A percentile compares a stretch with the other conserved stretches of the same genome.
These are phyloP conservation scores for Drosophila borealis DNA, from an alignment of 2,888 invertebrate genomes.

Conservation along the genomic window DNA sequence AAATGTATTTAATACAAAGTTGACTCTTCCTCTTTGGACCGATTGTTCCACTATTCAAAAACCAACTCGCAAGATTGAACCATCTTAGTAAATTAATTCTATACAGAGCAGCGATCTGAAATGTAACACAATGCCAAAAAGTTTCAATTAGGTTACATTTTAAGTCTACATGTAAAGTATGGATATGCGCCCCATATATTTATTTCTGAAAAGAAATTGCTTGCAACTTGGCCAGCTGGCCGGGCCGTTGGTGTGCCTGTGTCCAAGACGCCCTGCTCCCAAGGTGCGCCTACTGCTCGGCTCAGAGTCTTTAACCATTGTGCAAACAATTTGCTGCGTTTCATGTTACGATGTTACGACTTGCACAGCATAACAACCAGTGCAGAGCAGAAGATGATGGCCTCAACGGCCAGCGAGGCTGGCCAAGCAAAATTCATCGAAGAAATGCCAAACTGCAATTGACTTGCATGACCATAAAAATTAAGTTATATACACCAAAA, in stretches of 20 bases:
- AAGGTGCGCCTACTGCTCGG: conserved; percentile 30
- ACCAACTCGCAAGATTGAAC: too few species aligned
- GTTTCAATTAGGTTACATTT: conserved; percentile 33
- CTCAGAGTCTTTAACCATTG: conserved; percentile 63
- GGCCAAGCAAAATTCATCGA: conserved; percentile 64
- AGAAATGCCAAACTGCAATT: conserved; percentile 81
- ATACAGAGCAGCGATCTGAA: not conserved
- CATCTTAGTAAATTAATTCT: too few species aligned
- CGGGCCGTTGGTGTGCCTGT: conserved; percentile 5
- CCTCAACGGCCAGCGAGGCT: conserved; percentile 34
- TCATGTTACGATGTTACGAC: conserved; percentile 74
- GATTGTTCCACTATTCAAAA: too few species aligned
- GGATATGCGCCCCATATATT: conserved; percentile 38
- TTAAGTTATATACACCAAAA: conserved; percentile 80
- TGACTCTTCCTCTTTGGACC: too few species aligned
- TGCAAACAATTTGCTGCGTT: conserved; percentile 76
- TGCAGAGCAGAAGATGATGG: conserved; percentile 58
- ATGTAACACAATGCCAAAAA: conserved; percentile 10
- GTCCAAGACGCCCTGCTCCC: conserved; percentile 26
- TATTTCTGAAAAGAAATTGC: conserved; percentile 24
- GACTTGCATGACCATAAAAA: conserved; percentile 82
- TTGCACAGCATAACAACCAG: conserved; percentile 54
- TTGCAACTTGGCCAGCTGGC: conserved; percentile 23
- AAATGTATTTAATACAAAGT: too few species aligned
- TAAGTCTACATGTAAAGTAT: conserved; percentile 23